Evolutionary conservation across 92 coral and sea anemone species (phyloP), one percentile per base, ranked within the genome.

Genomic region (Palythoa grandiflora): DNA sequence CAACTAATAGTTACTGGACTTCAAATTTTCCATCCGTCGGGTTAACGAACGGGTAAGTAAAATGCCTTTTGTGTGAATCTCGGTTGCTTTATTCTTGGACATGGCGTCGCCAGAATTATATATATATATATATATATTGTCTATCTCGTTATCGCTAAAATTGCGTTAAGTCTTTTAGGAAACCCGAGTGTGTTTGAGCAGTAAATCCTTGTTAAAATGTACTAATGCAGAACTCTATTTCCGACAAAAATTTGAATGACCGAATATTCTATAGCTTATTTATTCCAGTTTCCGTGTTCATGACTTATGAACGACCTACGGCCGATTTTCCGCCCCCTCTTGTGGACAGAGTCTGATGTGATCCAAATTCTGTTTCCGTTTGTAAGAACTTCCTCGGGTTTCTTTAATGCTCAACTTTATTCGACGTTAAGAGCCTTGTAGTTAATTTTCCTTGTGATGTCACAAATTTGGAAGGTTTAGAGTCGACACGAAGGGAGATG

Each of bases 1-100:
- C 86, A 66, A 65, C 86, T 81, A 81, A 81, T 36, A 81, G 52
- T 53, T 81, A 81, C 86, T 81, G 86, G 86, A 81, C 86, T 81
- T 65, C 86, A 81, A 81, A 47, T 66, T 66, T 81, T 50, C 75
- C 86, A 66, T 40, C 55, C 35, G 60, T 75, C 37, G 75, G 75
- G 40, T 20, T 68, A 65, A 10, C 47, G 39, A 81, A 51, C 74
- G 86, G 86, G 86, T 81, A 81, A 81, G 86, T 81, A 21, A 15
- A 20, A 28, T 50, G 57, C 53, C 35, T 81, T 70, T 47, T 81
- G 60, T 40, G 16, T 38, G 61, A 81, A 81, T 66, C 60, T 81
- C 15, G 47, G 59, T 19, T 38, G 70, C 59, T 61, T 48, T 73
- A 73, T 35, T 9, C 9, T 40, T 65, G 75, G 86, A 81, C 86